Evolutionary conservation across 2,113 vertebrate genomes (phyloP).

Genomic region (Perccottus glenii): DNA sequence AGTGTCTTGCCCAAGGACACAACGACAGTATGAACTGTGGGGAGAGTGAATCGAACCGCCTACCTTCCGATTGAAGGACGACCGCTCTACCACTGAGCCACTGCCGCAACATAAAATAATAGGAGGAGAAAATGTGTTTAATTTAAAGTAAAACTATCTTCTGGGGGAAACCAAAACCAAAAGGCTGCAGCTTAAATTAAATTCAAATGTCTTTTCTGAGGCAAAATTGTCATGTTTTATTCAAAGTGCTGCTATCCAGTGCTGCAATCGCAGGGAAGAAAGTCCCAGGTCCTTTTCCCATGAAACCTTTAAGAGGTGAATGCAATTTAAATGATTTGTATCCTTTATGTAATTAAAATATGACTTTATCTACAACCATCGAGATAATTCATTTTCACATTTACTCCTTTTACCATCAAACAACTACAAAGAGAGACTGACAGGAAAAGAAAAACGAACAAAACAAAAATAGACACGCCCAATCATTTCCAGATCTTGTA

Average conservation of each 20-base stretch:
- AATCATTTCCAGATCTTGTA: not conserved
- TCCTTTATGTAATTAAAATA: not conserved
- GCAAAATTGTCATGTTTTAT: constrained; percentile 45
- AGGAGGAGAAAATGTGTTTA: too few relatives aligned
- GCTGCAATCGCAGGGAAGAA: constrained; percentile 5
- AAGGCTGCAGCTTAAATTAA: constrained; percentile 40
- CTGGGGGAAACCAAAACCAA: constrained; percentile 5
- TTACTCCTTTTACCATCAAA: not conserved
- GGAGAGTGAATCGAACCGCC: too few relatives aligned
- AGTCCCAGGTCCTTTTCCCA: not conserved
- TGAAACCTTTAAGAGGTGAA: not conserved
- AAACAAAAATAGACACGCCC: too few relatives aligned
- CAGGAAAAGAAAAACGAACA: not conserved
- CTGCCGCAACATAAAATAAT: too few relatives aligned
- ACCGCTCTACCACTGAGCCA: too few relatives aligned
- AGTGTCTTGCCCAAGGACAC: too few relatives aligned
- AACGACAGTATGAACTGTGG: too few relatives aligned
- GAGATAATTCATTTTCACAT: not conserved
- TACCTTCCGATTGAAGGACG: too few relatives aligned
- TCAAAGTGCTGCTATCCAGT: constrained; percentile 29
- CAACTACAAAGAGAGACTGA: not conserved
- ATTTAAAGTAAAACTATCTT: too few relatives aligned
- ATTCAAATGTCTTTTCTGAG: constrained; percentile 16
- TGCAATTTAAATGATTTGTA: not conserved
- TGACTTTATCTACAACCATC: not conserved